Base-by-base conservation (phyloP, 1,140 invertebrate genomes). In the Eurosta solidaginis region DNA sequence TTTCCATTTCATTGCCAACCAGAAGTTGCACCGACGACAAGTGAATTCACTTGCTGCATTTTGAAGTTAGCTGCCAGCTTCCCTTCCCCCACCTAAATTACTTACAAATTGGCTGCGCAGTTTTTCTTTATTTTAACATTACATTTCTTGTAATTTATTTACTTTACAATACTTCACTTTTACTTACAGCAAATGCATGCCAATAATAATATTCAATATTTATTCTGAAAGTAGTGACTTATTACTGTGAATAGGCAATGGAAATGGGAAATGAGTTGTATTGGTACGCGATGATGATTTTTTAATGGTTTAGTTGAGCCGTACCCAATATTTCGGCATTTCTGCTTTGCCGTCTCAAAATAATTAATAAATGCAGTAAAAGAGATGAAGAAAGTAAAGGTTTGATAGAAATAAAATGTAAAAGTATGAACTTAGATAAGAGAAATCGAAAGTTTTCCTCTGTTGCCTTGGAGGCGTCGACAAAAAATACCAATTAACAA, bases 121-220 rank as follows among this genome's bases (percentile, higher is more conserved):
- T 25, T 25, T n/a, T 52, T 25, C 1, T 52, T 27, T 52, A n/a
- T 4, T 52, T 52, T 52, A 22, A 1, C 22, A 20, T 17, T 29
- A 25, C 22, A 9, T 68, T 42, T 42, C 29, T 2, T 22, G 27
- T 68, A 10, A 17, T 40, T 42, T 68, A 40, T 20, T 68, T 40
- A 68, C 33, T 42, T n/a, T n/a, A n/a, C n/a, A n/a, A n/a, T n/a
- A 22, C 33, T 33, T 10, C 59, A 68, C 59, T 68, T 68, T 68
- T 68, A 68, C 36, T 68, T 22, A 9, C 59, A 68, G 59, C 59
- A 68, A 40, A 33, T 68, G 59, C 59, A 20, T 42, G 59, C 22
- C 59, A 68, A 68, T 68, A 68, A 40, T 40, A 68, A 40, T 68
- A 20, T 68, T 68, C 59, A 68, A 68, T 68, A 68, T 68, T 68